A percentile compares a stretch with the other conserved stretches of the same genome.
These are phyloP conservation scores for Petrocephalus microphthalmus DNA, from an alignment of 2,113 vertebrate genomes.

Conservation along the genomic window DNA sequence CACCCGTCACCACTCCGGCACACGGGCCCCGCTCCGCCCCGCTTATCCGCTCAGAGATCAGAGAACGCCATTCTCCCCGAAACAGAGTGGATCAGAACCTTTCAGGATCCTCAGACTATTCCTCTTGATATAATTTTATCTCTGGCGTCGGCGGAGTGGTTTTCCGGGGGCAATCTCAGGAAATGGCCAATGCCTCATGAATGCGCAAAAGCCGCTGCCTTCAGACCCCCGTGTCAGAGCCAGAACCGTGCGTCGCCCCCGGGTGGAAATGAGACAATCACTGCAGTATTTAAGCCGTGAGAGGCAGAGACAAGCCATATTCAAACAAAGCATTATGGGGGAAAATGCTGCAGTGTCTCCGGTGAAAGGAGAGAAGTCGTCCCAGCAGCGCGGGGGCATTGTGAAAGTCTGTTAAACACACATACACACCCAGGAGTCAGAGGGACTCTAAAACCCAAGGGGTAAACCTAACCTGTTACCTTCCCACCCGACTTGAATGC, in stretches of 20 bases:
- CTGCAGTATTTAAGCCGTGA: constrained; percentile 38
- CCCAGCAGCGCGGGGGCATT: not conserved
- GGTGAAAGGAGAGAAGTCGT: not conserved
- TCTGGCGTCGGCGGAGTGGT: constrained; percentile 48
- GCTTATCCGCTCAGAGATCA: constrained; percentile 59
- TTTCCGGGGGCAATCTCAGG: constrained; percentile 50
- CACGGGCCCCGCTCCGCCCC: constrained; percentile 35
- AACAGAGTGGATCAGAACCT: constrained; percentile 48
- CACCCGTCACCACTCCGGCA: constrained; percentile 30
- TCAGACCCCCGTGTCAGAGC: constrained; percentile 39
- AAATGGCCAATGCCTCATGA: constrained; percentile 49
- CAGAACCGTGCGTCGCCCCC: constrained; percentile 38
- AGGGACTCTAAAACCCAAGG: not conserved
- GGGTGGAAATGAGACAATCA: constrained; percentile 46
- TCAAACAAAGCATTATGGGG: constrained; percentile 31
- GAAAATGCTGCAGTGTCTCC: not conserved
- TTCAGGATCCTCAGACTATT: constrained; percentile 30
- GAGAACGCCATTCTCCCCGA: constrained; percentile 49
- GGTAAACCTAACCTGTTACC: not conserved
- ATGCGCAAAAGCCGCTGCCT: constrained; percentile 43
- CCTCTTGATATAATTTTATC: constrained; percentile 55
- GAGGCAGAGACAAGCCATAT: constrained; percentile 36
- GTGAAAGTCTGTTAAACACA: constrained; percentile 5
- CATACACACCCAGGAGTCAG: not conserved
- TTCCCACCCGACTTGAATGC: not conserved